These are phyloP conservation scores for Blomia tropicalis DNA, from an alignment of 2,888 invertebrate species.

Conservation along the genomic window DNA sequence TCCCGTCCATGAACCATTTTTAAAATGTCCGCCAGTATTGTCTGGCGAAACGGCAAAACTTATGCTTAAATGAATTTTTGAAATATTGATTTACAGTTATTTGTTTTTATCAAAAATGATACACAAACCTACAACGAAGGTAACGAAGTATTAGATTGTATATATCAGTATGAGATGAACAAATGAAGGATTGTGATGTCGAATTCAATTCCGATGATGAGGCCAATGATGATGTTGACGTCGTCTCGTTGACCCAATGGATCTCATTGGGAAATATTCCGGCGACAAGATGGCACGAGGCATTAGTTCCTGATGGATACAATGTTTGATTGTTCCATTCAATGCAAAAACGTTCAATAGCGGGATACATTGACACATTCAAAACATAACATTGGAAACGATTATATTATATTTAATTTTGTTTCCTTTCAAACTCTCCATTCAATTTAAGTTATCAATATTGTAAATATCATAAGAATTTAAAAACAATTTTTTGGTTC, in stretches of 20 bases:
- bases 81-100: not conserved
- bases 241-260: too few species aligned
- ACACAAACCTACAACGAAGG: not conserved
- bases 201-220: too few species aligned
- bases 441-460: too few species aligned
- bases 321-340: not conserved
- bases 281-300: not conserved
- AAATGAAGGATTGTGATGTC: not conserved
- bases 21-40: not conserved
- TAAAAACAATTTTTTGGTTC: too few species aligned
- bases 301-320: not conserved
- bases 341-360: not conserved
- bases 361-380: not conserved
- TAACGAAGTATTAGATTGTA: not conserved
- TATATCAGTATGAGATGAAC: not conserved
- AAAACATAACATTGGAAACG: too few species aligned
- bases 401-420: too few species aligned
- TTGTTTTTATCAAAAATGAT: not conserved
- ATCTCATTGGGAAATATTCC: not conserved
- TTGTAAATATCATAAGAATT: too few species aligned
- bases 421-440: too few species aligned
- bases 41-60: not conserved
- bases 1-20: constrained; percentile 3
- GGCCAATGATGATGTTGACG: too few species aligned
- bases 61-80: not conserved